Evolutionary conservation across 2,888 invertebrate genomes (phyloP).

Genomic region (Pseudococcus longispinus): DNA sequence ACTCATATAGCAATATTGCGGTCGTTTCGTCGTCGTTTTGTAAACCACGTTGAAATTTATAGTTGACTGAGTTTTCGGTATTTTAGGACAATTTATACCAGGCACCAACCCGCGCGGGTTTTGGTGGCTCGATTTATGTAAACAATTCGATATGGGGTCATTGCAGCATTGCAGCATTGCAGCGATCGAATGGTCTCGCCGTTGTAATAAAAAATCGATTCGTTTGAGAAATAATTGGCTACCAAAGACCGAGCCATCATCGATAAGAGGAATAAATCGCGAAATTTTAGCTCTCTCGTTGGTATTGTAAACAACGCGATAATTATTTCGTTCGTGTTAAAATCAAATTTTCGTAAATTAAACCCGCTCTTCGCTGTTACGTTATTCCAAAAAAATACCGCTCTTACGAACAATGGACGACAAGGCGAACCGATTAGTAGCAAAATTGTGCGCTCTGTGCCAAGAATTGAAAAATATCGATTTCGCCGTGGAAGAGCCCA

Average conservation of each 20-base stretch:
- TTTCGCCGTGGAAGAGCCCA: conserved; percentile 38
- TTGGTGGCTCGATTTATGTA: no score
- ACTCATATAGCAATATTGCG: background rate
- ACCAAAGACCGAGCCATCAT: background rate
- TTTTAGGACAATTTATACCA: no score
- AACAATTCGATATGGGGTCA: no score
- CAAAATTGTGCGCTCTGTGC: conserved; percentile 22
- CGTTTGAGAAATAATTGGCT: no score
- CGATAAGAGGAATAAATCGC: background rate
- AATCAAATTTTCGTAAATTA: background rate
- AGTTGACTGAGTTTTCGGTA: background rate
- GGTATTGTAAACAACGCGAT: background rate
- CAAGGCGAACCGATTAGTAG: conserved; percentile 27
- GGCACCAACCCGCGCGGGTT: no score
- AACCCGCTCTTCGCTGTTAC: background rate
- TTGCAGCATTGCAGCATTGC: no score
- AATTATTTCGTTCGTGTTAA: background rate
- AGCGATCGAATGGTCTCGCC: no score
- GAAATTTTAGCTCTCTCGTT: background rate
- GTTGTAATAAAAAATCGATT: no score
- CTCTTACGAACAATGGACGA: background rate
- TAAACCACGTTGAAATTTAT: background rate
- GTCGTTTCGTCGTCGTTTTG: background rate
- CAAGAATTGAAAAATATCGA: conserved; percentile 40
- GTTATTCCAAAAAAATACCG: background rate